Evolutionary conservation across 2,888 invertebrate genomes (phyloP).

Genomic region (Amphiduros pacificus): DNA sequence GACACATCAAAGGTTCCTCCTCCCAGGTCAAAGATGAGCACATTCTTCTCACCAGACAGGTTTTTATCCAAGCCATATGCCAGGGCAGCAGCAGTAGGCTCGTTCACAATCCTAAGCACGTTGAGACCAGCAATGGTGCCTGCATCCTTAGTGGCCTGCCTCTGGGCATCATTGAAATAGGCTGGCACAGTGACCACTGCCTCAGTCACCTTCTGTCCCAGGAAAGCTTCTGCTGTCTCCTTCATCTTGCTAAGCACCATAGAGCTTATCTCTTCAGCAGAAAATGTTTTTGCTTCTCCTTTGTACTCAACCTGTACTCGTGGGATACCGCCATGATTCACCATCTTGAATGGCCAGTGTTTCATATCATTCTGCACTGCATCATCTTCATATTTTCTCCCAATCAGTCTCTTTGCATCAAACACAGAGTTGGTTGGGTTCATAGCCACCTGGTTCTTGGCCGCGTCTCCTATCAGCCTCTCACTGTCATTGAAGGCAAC

Average conservation of each 20-base stretch:
- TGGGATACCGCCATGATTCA: conserved; percentile 44
- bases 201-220: conserved; percentile 62
- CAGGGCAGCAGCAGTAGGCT: conserved; percentile 72
- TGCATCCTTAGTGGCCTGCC: conserved; percentile 80
- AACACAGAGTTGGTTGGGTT: conserved; percentile 76
- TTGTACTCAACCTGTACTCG: conserved; percentile 66
- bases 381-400: conserved; percentile 76
- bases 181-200: conserved; percentile 59
- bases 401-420: conserved; percentile 70
- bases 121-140: conserved; percentile 82
- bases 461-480: conserved; percentile 62
- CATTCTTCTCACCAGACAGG: conserved; percentile 62
- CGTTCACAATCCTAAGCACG: conserved; percentile 77
- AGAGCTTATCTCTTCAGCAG: conserved; percentile 87
- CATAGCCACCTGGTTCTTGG: conserved; percentile 64
- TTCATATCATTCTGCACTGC: conserved; percentile 79
- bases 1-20: conserved; percentile 96
- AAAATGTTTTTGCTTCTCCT: conserved; percentile 83
- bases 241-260: conserved; percentile 94
- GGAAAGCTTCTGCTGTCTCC: conserved; percentile 62
- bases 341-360: conserved; percentile 74
- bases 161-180: conserved; percentile 59
- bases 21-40: conserved; percentile 69
- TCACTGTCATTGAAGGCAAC: conserved; percentile 71
- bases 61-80: conserved; percentile 64